These are phyloP conservation scores for Tetramorium alpestre DNA, from an alignment of 1,140 invertebrate genomes.

Conservation along the genomic window DNA sequence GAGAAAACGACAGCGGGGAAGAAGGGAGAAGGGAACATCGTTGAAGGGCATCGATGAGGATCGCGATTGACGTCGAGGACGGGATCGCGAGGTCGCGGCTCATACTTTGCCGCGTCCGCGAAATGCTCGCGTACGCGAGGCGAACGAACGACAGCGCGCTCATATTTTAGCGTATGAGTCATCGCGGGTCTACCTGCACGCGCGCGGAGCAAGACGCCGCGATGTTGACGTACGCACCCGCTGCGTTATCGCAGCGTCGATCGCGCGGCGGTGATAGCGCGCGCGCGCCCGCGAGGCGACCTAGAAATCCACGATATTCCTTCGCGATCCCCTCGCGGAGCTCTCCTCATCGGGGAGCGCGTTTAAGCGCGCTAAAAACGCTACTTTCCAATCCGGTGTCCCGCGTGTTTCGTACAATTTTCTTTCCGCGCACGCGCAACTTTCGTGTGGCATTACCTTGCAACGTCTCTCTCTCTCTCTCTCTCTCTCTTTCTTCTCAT, in stretches of 20 bases:
- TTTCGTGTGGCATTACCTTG: background rate
- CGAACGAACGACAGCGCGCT: background rate
- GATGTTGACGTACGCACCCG: background rate
- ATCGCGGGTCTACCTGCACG: conserved; percentile 1
- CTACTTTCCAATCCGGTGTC: conserved; percentile 5
- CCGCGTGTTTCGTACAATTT: background rate
- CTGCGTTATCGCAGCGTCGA: background rate
- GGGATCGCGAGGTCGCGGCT: background rate
- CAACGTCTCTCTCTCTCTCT: background rate
- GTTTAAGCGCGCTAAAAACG: background rate
- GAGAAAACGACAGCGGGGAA: background rate
- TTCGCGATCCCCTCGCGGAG: background rate
- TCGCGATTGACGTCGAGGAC: background rate
- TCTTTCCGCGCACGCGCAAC: background rate
- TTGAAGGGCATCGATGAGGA: conserved; percentile 1
- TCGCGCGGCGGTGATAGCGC: background rate
- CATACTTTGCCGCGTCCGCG: background rate
- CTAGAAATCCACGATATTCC: conserved; percentile 23
- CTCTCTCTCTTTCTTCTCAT: background rate
- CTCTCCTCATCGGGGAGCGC: background rate
- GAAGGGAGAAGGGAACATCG: background rate
- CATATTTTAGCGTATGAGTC: conserved; percentile 53
- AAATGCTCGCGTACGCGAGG: background rate
- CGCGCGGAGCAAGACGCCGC: background rate
- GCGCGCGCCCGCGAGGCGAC: background rate